Base-by-base conservation (phyloP, 1,140 invertebrate genomes). In the Cryptotermes secundus region DNA sequence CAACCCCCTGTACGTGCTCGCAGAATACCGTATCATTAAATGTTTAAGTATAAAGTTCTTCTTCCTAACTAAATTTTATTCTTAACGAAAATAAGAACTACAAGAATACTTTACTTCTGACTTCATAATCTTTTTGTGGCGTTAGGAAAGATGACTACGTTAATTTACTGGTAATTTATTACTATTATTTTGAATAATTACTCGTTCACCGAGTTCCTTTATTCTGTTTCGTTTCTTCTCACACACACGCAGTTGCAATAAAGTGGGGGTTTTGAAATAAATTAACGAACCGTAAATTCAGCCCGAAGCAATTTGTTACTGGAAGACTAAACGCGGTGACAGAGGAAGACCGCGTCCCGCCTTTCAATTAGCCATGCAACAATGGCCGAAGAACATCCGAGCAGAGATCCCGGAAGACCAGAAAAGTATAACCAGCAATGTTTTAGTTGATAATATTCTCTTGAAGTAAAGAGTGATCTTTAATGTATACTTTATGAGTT, bases 121-220 rank as follows among this genome's bases (percentile, higher is more conserved):
- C 59, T 72, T n/a, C 31, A n/a, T 31, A n/a, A 31, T n/a, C 14
- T 26, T 72, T 0, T 4, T n/a, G 26, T 9, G 6, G 59, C 9
- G 26, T 7, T 72, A 26, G n/a, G 4, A 72, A 14, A 72, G 59
- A 72, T 72, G 31, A 31, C n/a, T 72, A 31, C 26, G 59, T 31
- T 72, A 72, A 72, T 72, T 72, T 26, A 72, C 59, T 72, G 59
- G 26, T 72, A 72, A 72, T 72, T 6, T n/a, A 72, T 72, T 31
- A n/a, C n/a, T n/a, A n/a, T 72, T 72, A 72, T 72, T 72, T n/a
- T n/a, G 59, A 72, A 72, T 72, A 72, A 72, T 72, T 72, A 72
- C 26, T 72, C 7, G 31, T 6, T 12, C 26, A 72, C 59, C 59
- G 31, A 72, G 26, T 31, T 3, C 59, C 59, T 72, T 16, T 6